A percentile compares a stretch with the other conserved stretches of the same genome.
Evolutionary conservation across 2,797 vertebrate species (phyloP).

Genomic region (Aulostomus chinensis): DNA sequence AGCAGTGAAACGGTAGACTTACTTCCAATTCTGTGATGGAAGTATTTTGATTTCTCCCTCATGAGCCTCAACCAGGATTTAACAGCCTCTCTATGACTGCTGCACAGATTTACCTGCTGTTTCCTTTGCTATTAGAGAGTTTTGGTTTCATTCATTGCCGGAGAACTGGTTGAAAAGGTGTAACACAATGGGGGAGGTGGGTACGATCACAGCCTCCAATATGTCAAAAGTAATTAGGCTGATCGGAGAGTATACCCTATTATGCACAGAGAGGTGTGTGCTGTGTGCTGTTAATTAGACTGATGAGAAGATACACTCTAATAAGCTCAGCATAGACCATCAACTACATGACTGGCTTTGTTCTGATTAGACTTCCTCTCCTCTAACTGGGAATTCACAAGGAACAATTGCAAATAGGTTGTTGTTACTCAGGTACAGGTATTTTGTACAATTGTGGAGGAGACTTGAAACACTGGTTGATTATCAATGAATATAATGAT

Average conservation of each 20-base stretch:
- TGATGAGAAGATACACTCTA: slow-evolving; percentile 57
- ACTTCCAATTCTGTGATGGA: slow-evolving; percentile 56
- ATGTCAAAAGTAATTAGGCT: slow-evolving; percentile 77
- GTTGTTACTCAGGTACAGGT: neutral
- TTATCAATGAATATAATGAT: neutral
- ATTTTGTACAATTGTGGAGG: neutral
- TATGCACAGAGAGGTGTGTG: slow-evolving; percentile 64
- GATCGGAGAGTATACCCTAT: slow-evolving; percentile 61
- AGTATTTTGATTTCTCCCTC: slow-evolving; percentile 56
- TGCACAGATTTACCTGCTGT: slow-evolving; percentile 62
- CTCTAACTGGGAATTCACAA: slow-evolving; percentile 9
- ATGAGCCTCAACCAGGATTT: slow-evolving; percentile 58
- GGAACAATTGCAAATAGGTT: neutral
- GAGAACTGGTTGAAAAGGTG: slow-evolving; percentile 35
- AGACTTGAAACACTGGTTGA: neutral
- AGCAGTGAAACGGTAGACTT: slow-evolving; percentile 30
- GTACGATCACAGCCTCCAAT: slow-evolving; percentile 64
- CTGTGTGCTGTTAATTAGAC: slow-evolving; percentile 67
- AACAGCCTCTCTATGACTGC: slow-evolving; percentile 49
- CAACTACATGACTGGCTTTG: slow-evolving; percentile 21
- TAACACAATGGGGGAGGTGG: slow-evolving; percentile 49
- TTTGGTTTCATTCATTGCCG: slow-evolving; percentile 34
- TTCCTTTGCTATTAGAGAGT: slow-evolving; percentile 47
- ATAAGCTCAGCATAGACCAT: slow-evolving; percentile 42
- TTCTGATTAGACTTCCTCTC: slow-evolving; percentile 31